Conservation (phyloP, 2,113 vertebrate species). For the Sclerurus mexicanus region DNA sequence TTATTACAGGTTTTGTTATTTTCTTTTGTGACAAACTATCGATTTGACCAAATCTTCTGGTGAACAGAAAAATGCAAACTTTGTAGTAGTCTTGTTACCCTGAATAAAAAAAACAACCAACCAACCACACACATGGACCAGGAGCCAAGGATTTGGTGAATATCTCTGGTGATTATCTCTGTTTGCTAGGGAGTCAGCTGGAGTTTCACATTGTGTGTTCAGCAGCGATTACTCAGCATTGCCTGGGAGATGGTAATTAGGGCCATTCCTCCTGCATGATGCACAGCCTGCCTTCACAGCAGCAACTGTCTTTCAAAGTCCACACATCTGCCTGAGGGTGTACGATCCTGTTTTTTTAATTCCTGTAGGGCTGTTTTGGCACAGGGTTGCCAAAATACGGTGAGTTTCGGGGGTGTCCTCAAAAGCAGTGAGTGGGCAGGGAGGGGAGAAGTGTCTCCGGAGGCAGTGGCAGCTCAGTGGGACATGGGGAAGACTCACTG, state of each 20-base stretch:
- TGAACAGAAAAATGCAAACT: background rate
- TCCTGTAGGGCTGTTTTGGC: background rate
- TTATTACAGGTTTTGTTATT: background rate
- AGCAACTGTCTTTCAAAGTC: background rate
- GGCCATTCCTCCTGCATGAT: background rate
- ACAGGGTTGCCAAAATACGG: background rate
- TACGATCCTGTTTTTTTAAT: background rate
- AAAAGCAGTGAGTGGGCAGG: accelerated
- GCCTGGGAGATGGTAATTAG: background rate
- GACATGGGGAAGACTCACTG: background rate
- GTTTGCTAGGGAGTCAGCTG: background rate
- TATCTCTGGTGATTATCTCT: background rate
- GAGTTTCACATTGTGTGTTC: background rate
- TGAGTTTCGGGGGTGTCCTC: background rate
- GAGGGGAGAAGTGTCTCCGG: background rate
- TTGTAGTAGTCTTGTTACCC: background rate
- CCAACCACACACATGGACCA: background rate
- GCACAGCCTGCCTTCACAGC: background rate
- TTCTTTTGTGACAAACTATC: background rate
- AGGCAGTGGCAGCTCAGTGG: background rate
- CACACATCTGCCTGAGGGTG: background rate
- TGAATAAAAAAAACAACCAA: background rate
- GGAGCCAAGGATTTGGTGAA: background rate
- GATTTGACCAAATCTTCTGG: background rate
- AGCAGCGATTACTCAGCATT: background rate